Base-by-base conservation (phyloP, 1,140 invertebrate species). In the Anadara kagoshimensis region DNA sequence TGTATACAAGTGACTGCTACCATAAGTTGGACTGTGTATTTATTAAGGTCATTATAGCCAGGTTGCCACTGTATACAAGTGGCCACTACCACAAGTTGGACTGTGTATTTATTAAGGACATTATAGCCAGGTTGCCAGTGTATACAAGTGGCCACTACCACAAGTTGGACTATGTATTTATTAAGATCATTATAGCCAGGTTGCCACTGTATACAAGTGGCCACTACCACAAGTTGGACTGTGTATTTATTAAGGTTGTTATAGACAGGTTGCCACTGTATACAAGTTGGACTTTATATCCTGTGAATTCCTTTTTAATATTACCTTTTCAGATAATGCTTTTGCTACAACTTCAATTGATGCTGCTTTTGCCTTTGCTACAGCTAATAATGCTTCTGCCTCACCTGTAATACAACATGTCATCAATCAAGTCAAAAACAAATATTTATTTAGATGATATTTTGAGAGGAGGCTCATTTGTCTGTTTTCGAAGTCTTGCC, bases 301-400 rank as follows among this genome's bases (percentile, higher is more conserved):
- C 16, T 10, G 8, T 10, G 16, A 47, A 16, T n/a, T n/a, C n/a
- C n/a, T n/a, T n/a, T n/a, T 14, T 49, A 4, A 22, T 14, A 22
- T 62, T 45, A 75, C 73, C 73, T 75, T 18, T 54, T 61, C 5
- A 66, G 22, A 14, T 14, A 77, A 53, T 18, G 75, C 75, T 11
- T 69, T 41, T 14, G 75, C 51, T 11, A 77, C 56, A 18, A 65
- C 12, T 1, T n/a, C 45, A 18, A 77, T 57, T 11, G 75, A 65
- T 26, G 45, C 24, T 14, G 75, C 69, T 57, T 77, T 71, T 16
- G 75, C 75, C 11, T 62, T 68, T 0, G 75, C 75, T 64, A 56
- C 73, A 0, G 54, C 59, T 54, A 51, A 18, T 51, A 77, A 59
- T 20, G 75, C 75, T 59, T 73, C 91, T 8, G 97, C 96, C 88